These are phyloP conservation scores for Neoaliturus tenellus DNA, from an alignment of 2,888 invertebrate species.

Conservation along the genomic window DNA sequence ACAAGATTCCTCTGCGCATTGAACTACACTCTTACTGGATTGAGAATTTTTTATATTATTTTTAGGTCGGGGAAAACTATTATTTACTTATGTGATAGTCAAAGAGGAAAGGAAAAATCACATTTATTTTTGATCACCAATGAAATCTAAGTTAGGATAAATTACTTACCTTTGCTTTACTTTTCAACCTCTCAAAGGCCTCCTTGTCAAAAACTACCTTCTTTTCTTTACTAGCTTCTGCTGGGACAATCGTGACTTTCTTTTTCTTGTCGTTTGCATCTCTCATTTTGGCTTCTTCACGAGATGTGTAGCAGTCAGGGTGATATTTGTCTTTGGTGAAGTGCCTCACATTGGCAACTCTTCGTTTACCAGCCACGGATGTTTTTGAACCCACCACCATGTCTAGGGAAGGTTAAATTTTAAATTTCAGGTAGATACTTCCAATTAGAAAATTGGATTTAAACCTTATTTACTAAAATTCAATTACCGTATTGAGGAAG, in stretches of 20 bases:
- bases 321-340: conserved; percentile 52
- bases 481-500: no score
- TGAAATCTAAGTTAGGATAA: no score
- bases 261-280: neutral
- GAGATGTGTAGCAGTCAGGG: conserved; percentile 34
- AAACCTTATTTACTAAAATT: no score
- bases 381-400: conserved; percentile 8
- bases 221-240: conserved; percentile 3
- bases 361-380: neutral
- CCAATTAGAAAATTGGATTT: no score
- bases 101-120: no score
- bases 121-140: no score
- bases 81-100: no score
- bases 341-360: conserved; percentile 36
- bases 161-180: conserved; percentile 76
- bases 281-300: conserved; percentile 35
- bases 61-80: no score
- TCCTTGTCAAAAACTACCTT: conserved; percentile 67
- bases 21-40: no score
- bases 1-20: no score
- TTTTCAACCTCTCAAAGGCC: conserved; percentile 78
- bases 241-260: conserved; percentile 35
- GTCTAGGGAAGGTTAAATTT: neutral
- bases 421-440: no score
- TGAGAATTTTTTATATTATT: no score